These are phyloP conservation scores for Macrophya annulata DNA, from an alignment of 2,888 invertebrate species.

Conservation along the genomic window DNA sequence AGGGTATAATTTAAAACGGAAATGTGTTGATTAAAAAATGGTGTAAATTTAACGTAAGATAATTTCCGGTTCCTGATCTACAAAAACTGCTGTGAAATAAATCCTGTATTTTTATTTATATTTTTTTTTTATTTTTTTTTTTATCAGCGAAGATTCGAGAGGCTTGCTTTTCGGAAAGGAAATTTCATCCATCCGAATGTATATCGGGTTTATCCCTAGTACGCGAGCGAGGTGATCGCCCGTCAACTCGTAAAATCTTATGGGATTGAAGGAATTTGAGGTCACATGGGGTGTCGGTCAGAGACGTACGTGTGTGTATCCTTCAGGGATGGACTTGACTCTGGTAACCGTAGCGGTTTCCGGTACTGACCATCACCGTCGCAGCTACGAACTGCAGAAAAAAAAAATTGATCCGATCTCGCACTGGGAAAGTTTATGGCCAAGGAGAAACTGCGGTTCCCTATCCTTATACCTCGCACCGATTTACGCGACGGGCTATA, in stretches of 20 bases:
- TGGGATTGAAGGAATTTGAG: constrained; percentile 50
- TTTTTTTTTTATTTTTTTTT: neutral
- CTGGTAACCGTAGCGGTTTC: neutral
- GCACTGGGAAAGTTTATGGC: constrained; percentile 18
- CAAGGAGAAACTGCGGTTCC: neutral
- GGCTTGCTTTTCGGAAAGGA: constrained; percentile 18
- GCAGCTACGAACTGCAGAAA: neutral
- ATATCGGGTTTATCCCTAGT: constrained; percentile 48
- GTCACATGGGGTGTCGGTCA: neutral
- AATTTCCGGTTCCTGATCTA: too few relatives aligned
- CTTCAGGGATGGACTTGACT: neutral
- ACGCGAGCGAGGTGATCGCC: constrained; percentile 34
- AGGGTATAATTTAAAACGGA: too few relatives aligned
- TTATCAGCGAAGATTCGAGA: neutral
- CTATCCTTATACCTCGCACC: neutral
- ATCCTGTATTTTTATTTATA: neutral
- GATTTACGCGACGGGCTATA: constrained; percentile 6
- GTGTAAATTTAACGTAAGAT: too few relatives aligned
- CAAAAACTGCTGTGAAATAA: neutral
- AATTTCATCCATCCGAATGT: constrained; percentile 36
- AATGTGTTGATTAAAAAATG: too few relatives aligned
- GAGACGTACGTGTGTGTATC: constrained; percentile 25
- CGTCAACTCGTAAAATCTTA: constrained; percentile 54
- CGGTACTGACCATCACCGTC: neutral
- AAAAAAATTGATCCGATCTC: constrained; percentile 22